These are phyloP conservation scores for Zonitis immaculata DNA, from an alignment of 2,888 invertebrate genomes.

Conservation along the genomic window DNA sequence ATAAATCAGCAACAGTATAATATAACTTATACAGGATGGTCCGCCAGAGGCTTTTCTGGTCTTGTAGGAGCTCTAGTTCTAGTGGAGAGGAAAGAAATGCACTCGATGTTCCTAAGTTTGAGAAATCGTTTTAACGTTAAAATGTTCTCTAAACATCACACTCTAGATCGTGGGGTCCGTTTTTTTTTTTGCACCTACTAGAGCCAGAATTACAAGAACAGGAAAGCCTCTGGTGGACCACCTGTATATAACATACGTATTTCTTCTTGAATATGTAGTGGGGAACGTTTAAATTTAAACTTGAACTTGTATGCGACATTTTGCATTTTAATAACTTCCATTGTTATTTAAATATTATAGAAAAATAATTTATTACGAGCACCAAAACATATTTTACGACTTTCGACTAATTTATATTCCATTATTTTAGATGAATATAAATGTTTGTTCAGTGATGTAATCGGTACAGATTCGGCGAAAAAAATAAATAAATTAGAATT, in stretches of 20 bases:
- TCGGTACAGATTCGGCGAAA: neutral
- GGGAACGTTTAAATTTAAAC: too few relatives aligned
- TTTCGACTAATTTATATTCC: neutral
- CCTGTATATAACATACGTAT: too few relatives aligned
- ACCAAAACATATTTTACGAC: neutral
- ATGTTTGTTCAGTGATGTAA: neutral
- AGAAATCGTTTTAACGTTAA: too few relatives aligned
- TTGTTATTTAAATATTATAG: neutral
- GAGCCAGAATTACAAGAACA: too few relatives aligned
- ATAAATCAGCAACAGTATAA: neutral
- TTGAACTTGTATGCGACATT: too few relatives aligned
- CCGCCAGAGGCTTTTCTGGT: neutral
- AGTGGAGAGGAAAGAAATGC: neutral
- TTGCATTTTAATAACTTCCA: neutral
- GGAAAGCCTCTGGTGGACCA: too few relatives aligned
- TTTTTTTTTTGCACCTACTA: too few relatives aligned
- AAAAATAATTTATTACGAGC: neutral
- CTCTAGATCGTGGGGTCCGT: too few relatives aligned
- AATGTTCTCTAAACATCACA: too few relatives aligned
- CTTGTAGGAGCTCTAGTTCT: neutral
- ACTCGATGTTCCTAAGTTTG: too few relatives aligned
- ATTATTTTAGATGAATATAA: neutral
- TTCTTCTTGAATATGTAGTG: too few relatives aligned
- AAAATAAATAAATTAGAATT: too few relatives aligned
- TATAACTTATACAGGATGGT: neutral